phyloP scores from a whole-genome alignment of 1,140 invertebrate species.

The Lepidotrigona ventralis region DNA sequence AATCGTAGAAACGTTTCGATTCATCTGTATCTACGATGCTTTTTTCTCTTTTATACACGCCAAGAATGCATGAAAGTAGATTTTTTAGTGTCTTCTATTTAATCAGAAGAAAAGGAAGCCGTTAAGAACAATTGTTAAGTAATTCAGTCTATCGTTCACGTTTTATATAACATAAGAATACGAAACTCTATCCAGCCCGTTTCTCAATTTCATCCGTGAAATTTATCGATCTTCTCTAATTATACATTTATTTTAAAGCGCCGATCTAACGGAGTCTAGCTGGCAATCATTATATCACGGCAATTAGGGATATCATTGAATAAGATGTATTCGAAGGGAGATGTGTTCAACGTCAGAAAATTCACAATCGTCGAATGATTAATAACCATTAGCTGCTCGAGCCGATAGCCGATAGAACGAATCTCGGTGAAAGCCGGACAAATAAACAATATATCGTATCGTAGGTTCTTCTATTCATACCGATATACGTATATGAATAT shows the following conservation, averaged over 20 bases:
- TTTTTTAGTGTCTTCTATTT: background rate
- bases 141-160: constrained; percentile 8
- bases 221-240: constrained; percentile 32
- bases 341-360: background rate
- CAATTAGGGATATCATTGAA: constrained; percentile 6
- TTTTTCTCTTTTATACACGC: background rate
- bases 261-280: background rate
- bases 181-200: background rate
- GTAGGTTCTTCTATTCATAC: background rate
- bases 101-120: background rate
- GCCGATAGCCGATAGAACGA: background rate
- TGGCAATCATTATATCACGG: background rate
- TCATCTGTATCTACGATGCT: background rate
- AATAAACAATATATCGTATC: background rate
- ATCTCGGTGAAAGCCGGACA: constrained; percentile 11
- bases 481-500: too few species aligned
- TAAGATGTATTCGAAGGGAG: background rate
- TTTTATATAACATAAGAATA: constrained; percentile 32
- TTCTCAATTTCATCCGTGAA: background rate
- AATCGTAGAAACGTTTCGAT: constrained; percentile 8
- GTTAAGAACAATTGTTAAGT: constrained; percentile 27
- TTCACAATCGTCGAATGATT: background rate
- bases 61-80: constrained; percentile 9
- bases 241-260: background rate
- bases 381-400: constrained; percentile 5